Evolutionary conservation across 2,888 invertebrate species (phyloP), one percentile per base, ranked within the genome.

Genomic region (Harpalus rufipes): DNA sequence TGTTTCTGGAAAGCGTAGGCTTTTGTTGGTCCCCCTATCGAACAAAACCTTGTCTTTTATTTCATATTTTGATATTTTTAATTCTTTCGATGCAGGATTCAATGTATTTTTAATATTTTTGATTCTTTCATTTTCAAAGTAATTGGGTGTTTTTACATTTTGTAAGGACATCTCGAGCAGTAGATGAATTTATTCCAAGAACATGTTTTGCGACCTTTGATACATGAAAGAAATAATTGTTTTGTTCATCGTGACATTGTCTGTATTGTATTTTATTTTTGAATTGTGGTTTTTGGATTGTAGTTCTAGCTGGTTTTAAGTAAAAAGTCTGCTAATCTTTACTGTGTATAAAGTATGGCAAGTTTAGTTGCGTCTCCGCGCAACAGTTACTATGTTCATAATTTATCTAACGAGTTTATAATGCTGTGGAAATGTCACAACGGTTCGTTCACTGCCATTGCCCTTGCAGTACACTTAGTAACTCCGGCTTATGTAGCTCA

Each of bases 391-490:
- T 10, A 44, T 82, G 39, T 32, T 44, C 72, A 25, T 83, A 83
- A 83, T 83, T 74, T 83, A 83, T 83, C 74, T 83, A 83, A 83
- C 83, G 83, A 83, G 59, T 83, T 83, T 83, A 83, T 83, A 83
- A 83, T 83, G 74, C 41, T 81, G 72, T 82, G 74, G 83, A 83
- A 83, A 83, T 83, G 83, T 83, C 83, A 83, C 14, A 61, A 44
- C 72, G 41, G 72, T 72, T 72, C 72, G 72, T 72, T 72, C 72
- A 72, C 72, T 82, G 81, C 65, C 44, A 10, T 44, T 44, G 56
- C 44, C 68, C 56, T 68, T 68, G 44, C 65, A 32, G 56, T 21
- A 14, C 25, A 6, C 41, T 61, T 44, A n/a, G n/a, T n/a, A 44
- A 10, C 44, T 44, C 44, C 1, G 1, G 44, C 44, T 44, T 44